A percentile compares a stretch with the other conserved stretches of the same genome.
phyloP scores from a whole-genome alignment of 2,113 vertebrate species.

The Procavia capensis region DNA sequence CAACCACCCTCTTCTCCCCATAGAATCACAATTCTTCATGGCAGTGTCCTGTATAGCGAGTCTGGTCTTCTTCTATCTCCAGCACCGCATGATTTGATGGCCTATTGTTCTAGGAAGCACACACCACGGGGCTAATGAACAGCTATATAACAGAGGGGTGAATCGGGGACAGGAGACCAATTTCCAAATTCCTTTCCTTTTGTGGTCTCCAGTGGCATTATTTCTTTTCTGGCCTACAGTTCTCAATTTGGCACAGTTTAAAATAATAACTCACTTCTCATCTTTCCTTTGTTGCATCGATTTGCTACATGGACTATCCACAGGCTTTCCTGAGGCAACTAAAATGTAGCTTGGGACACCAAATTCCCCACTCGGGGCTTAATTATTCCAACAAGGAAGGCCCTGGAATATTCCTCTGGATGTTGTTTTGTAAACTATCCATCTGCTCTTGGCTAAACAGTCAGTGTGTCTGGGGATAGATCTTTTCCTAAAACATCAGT shows the following conservation, averaged over 20 bases:
- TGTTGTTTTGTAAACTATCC: not conserved
- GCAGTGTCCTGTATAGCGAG: not conserved
- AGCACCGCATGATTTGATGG: not conserved
- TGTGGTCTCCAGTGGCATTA: constrained; percentile 54
- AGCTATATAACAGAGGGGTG: constrained; percentile 36
- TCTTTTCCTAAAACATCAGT: not conserved
- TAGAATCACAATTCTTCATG: not conserved
- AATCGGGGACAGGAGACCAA: constrained; percentile 54
- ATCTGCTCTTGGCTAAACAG: not conserved
- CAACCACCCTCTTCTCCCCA: not conserved
- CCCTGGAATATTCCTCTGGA: not conserved
- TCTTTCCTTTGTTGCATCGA: constrained; percentile 54
- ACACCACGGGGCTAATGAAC: not conserved
- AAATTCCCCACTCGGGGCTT: not conserved
- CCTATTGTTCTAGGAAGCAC: constrained; percentile 29
- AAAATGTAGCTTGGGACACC: constrained; percentile 45
- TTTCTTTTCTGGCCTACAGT: constrained; percentile 42
- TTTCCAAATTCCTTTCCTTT: constrained; percentile 77
- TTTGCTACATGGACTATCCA: constrained; percentile 37
- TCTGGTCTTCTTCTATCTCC: constrained; percentile 42
- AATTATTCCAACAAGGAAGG: not conserved
- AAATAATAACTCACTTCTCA: constrained; percentile 62
- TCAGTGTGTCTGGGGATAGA: not conserved
- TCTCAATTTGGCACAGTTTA: constrained; percentile 58
- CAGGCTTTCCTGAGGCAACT: constrained; percentile 14